These are phyloP conservation scores for Brachionus rubens DNA, from an alignment of 1,140 invertebrate genomes.

Conservation along the genomic window DNA sequence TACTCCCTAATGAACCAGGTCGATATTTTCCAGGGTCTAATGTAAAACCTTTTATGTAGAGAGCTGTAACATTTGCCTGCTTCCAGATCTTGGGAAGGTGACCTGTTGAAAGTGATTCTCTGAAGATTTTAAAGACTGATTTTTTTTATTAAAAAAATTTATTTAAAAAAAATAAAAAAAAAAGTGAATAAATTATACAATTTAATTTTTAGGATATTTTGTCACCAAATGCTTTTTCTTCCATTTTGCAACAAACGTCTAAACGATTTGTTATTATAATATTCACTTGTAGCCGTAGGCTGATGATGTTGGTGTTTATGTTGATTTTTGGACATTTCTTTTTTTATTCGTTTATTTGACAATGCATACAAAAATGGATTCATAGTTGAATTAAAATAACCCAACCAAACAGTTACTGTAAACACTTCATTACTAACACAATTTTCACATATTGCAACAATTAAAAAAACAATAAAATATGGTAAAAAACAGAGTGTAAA, in stretches of 20 bases:
- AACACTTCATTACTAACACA: constrained; percentile 57
- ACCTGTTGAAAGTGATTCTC: too few species aligned
- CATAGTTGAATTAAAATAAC: constrained; percentile 93
- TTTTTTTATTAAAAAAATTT: too few species aligned
- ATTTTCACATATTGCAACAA: constrained; percentile 66
- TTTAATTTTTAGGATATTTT: not conserved
- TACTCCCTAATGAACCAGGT: too few species aligned
- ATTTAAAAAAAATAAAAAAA: constrained; percentile 9
- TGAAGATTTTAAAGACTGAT: too few species aligned
- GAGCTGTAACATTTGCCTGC: too few species aligned
- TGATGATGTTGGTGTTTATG: not conserved
- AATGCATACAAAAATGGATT: constrained; percentile 78
- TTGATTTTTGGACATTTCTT: too few species aligned
- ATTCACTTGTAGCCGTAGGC: not conserved
- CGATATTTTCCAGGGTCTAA: too few species aligned
- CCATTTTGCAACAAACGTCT: not conserved
- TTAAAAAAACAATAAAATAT: constrained; percentile 67
- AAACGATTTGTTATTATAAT: not conserved
- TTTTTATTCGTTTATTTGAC: constrained; percentile 19
- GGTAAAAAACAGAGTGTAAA: constrained; percentile 68
- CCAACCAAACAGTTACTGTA: constrained; percentile 74
- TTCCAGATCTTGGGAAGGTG: too few species aligned
- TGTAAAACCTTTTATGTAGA: too few species aligned
- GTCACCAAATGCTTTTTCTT: not conserved
- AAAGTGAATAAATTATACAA: not conserved